Base-by-base conservation (phyloP, 2,797 vertebrate genomes). In the Megalops cyprinoides region DNA sequence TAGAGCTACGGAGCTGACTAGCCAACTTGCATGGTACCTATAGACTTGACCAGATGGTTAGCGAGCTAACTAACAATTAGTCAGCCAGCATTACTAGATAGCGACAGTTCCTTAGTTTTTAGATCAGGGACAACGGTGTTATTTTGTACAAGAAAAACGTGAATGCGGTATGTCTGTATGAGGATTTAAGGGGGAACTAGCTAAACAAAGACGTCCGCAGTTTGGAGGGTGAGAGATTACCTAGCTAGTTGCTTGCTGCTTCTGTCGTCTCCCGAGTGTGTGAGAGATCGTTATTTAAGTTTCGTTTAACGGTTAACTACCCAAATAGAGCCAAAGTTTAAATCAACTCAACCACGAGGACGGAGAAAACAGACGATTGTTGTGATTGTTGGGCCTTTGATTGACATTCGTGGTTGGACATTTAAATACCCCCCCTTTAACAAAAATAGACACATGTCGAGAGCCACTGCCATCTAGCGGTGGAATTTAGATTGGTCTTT, bases 381-480 rank as follows among this genome's bases (percentile, higher is more conserved):
- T 92, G 91, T 92, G 94, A 91, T 94, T 92, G 91, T 91, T 91
- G 88, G 89, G 86, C 86, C 81, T 88, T 94, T 97, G 95, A 97
- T 97, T 97, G 96, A 97, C 97, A 96, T 94, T 88, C 90, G 86
- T 87, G 84, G 81, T 83, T 53, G 92, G 94, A 92, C 91, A 96
- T 98, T 99, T 98, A 98, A 99, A 97, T 96, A 91, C 95, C 92
- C 90, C 90, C 67, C 77, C 87, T 90, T 83, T 86, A 84, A 81
- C 89, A 78, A 85, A 89, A 86, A 87, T 82, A 90, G 90, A 89
- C 93, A 92, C 92, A 90, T 91, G 92, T 90, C 86, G 84, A 51
- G 82, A 56, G 90, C 85, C 94, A 83, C 86, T 92, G 90, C 84
- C 93, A 82, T 86, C 93, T 93, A 90, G 91, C 25, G 82, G 83